Percentiles rank a stretch among this genome's conserved stretches.
Conservation (phyloP, 1,140 invertebrate genomes). For the Nasonia giraulti region DNA sequence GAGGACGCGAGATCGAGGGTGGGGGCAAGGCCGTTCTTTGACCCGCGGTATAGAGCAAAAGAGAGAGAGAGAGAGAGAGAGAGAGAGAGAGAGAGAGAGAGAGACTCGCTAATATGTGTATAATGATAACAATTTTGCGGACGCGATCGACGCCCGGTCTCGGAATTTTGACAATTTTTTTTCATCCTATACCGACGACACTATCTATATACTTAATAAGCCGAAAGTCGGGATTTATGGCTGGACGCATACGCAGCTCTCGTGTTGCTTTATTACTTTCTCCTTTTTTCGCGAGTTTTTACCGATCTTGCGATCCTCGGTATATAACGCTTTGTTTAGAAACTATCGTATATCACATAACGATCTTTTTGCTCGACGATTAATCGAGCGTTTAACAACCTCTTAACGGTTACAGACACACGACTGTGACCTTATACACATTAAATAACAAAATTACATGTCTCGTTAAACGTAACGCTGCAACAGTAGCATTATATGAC, state of each 20-base stretch:
- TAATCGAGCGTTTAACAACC: too few species aligned
- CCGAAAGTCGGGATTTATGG: neutral
- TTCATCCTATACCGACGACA: neutral
- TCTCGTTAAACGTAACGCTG: too few species aligned
- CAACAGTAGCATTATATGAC: too few species aligned
- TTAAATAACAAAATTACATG: too few species aligned
- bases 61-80: neutral
- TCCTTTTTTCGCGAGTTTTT: neutral
- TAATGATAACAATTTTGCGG: neutral
- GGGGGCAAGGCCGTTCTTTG: constrained; percentile 72
- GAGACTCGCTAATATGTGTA: neutral
- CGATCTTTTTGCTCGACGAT: too few species aligned
- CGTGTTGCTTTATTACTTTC: neutral
- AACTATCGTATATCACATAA: neutral
- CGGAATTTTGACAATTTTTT: neutral
- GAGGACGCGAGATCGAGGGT: constrained; percentile 57
- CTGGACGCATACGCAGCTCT: neutral
- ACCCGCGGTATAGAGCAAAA: constrained; percentile 58
- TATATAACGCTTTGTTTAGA: neutral
- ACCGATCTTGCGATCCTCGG: too few species aligned
- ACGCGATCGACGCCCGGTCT: neutral
- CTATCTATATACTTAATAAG: neutral
- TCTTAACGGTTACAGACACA: too few species aligned
- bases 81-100: neutral
- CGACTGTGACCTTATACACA: too few species aligned